Evolutionary conservation across 2,888 invertebrate species (phyloP).

Genomic region (Orthosia cruda): DNA sequence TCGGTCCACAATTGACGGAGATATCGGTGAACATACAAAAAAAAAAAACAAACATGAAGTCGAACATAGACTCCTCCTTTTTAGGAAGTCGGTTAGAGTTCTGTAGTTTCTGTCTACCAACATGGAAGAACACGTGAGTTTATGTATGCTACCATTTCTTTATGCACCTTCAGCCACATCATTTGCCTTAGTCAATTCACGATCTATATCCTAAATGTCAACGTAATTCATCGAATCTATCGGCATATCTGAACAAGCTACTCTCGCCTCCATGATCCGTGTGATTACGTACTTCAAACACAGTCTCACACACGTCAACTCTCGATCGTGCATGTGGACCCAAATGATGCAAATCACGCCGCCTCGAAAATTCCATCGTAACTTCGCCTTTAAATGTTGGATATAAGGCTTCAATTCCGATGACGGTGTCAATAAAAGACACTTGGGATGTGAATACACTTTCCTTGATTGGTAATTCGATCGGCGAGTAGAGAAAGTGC

Average conservation of each 20-base stretch:
- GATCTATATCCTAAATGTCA: slow-evolving; percentile 19
- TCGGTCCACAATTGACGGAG: too few species aligned
- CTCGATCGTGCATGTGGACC: slow-evolving; percentile 48
- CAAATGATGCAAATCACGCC: slow-evolving; percentile 65
- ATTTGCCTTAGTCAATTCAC: not conserved
- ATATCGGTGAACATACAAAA: too few species aligned
- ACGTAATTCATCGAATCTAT: slow-evolving; percentile 17
- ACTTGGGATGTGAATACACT: slow-evolving; percentile 72
- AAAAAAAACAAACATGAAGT: too few species aligned
- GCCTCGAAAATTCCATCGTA: slow-evolving; percentile 32
- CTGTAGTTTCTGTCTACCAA: too few species aligned
- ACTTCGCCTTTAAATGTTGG: slow-evolving; percentile 16
- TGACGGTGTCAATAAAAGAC: slow-evolving; percentile 34
- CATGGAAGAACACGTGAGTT: too few species aligned
- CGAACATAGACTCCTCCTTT: too few species aligned
- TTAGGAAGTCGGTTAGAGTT: too few species aligned
- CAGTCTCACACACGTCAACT: slow-evolving; percentile 50
- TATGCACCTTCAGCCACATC: not conserved
- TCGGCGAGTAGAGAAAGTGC: slow-evolving; percentile 75
- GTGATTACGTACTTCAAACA: slow-evolving; percentile 48
- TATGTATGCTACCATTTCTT: not conserved
- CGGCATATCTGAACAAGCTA: slow-evolving; percentile 35
- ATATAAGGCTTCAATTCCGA: slow-evolving; percentile 42
- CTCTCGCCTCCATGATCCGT: slow-evolving; percentile 46
- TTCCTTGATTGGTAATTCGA: slow-evolving; percentile 82